Evolutionary conservation across 2,113 vertebrate species (phyloP).

Genomic region (Noctilio leporinus): DNA sequence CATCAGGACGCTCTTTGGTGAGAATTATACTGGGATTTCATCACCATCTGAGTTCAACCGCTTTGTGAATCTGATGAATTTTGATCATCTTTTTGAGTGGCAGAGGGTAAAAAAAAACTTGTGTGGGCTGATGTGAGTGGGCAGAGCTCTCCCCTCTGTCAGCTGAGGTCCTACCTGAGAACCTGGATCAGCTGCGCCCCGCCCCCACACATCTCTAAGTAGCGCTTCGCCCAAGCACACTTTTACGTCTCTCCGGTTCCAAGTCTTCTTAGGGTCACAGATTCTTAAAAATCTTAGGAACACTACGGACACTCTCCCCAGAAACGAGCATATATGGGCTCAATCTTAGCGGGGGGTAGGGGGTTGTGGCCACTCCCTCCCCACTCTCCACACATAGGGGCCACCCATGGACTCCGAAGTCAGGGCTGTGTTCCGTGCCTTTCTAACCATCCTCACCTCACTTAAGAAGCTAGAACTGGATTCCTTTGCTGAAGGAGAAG

Average conservation of each 20-base stretch:
- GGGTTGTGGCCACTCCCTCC: not conserved
- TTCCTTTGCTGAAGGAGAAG: not conserved
- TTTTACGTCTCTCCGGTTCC: not conserved
- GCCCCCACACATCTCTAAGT: not conserved
- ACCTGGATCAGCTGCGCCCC: not conserved
- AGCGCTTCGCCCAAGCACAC: not conserved
- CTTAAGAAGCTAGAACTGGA: not conserved
- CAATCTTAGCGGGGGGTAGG: not conserved
- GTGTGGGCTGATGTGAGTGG: not conserved
- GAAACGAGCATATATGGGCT: not conserved
- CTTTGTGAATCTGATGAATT: conserved; percentile 63
- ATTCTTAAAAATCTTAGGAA: not conserved
- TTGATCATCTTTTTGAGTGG: conserved; percentile 35
- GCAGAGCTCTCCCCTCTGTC: not conserved
- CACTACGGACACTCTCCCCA: not conserved
- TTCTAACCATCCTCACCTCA: not conserved
- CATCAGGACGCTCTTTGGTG: conserved; percentile 65
- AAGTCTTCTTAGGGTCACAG: not conserved
- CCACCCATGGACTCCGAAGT: not conserved
- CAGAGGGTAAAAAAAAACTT: conserved; percentile 20
- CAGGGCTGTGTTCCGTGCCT: not conserved
- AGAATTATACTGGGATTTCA: conserved; percentile 60
- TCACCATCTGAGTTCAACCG: conserved; percentile 46
- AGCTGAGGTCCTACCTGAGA: not conserved
- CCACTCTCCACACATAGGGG: not conserved